Conservation (phyloP, 2,888 invertebrate species). For the Lasiommata megera region DNA sequence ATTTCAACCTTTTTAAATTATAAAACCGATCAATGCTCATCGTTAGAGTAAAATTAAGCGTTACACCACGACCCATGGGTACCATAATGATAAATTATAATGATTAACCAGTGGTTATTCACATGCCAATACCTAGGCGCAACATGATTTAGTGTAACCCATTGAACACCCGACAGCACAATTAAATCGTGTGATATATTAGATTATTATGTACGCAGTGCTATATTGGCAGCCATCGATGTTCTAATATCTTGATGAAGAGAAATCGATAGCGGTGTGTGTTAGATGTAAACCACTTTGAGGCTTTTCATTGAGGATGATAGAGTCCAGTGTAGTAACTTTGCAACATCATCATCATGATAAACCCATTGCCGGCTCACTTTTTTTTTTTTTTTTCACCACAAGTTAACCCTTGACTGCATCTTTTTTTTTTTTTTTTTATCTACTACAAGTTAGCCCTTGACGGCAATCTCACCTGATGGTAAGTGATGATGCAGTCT, state of each 20-base stretch:
- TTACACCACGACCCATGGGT: conserved; percentile 15
- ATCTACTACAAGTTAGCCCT: too few species aligned
- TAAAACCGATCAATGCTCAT: neutral
- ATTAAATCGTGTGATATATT: conserved; percentile 37
- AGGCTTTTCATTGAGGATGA: too few species aligned
- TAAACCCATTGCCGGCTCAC: too few species aligned
- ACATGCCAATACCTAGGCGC: conserved; percentile 29
- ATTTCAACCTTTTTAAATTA: too few species aligned
- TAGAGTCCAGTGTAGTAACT: too few species aligned
- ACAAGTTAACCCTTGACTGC: too few species aligned
- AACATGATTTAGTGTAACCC: conserved; percentile 35
- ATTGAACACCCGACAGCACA: conserved; percentile 47
- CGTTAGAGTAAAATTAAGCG: neutral
- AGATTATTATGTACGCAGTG: neutral
- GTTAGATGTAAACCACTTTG: too few species aligned
- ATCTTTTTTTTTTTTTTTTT: too few species aligned
- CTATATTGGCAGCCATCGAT: conserved; percentile 7
- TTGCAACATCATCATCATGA: too few species aligned
- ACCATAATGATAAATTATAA: conserved; percentile 34
- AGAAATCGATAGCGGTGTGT: conserved; percentile 4
- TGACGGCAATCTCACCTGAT: too few species aligned
- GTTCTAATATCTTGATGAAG: conserved; percentile 5
- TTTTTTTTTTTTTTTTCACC: too few species aligned
- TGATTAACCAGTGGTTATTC: conserved; percentile 37
- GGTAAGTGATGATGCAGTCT: too few species aligned